Conservation (phyloP, 2,797 vertebrate species). For the Toxotes lorentzi region DNA sequence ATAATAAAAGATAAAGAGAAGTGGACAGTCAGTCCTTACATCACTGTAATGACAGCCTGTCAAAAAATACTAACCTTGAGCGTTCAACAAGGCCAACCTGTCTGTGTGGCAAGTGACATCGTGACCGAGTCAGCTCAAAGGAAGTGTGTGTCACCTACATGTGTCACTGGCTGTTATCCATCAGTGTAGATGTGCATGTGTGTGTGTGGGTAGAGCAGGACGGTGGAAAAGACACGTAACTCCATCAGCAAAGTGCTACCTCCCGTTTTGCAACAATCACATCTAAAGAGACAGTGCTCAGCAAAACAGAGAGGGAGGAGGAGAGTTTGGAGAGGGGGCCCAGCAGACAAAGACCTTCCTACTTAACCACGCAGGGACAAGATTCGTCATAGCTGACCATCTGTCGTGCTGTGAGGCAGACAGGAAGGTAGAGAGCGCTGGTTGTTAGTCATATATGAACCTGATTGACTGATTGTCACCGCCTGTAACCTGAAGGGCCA, state of each 20-base stretch:
- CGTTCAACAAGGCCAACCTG: constrained; percentile 33
- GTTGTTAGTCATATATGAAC: constrained; percentile 30
- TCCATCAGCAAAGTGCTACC: constrained; percentile 65
- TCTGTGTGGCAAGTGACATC: constrained; percentile 24
- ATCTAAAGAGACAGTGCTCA: constrained; percentile 41
- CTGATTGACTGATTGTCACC: neutral
- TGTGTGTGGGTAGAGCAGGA: constrained; percentile 9
- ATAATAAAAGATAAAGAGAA: constrained; percentile 18
- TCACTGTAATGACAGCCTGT: constrained; percentile 20
- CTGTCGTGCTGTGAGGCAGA: constrained; percentile 27
- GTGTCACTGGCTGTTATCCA: constrained; percentile 33
- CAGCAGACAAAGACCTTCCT: constrained; percentile 35
- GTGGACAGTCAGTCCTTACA: neutral
- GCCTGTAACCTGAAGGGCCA: neutral
- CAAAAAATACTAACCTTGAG: constrained; percentile 51
- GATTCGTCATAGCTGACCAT: constrained; percentile 37
- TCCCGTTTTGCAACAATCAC: constrained; percentile 51
- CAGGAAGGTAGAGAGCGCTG: constrained; percentile 24
- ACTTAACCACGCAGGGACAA: constrained; percentile 13
- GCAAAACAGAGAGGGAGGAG: constrained; percentile 20
- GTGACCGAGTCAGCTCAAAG: constrained; percentile 52
- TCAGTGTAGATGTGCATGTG: constrained; percentile 1
- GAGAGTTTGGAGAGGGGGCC: neutral
- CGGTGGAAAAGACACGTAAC: constrained; percentile 57
- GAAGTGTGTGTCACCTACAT: constrained; percentile 45